Conservation (phyloP, 37 sponge, comb jelly and placozoan genomes). For the Ianthella basta region DNA sequence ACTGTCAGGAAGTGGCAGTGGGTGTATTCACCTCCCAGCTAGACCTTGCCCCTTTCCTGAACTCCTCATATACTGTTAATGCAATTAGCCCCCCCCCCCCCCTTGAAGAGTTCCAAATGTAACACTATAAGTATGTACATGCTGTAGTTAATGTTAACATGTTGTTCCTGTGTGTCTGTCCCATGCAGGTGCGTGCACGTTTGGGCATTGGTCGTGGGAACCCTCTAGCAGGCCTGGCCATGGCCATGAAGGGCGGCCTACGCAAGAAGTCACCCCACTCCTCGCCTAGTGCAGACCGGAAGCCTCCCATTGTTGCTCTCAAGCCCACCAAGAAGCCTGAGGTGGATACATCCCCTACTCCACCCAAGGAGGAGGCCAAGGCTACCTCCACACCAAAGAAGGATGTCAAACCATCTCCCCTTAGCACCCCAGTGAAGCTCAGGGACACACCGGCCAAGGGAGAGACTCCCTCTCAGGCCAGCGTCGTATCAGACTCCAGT, state of each 20-base stretch:
- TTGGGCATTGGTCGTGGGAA: slow-evolving; percentile 27
- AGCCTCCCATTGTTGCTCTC: neutral
- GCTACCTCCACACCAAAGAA: slow-evolving; percentile 12
- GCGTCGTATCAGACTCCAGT: neutral
- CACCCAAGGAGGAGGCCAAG: neutral
- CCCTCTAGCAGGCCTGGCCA: slow-evolving; percentile 69
- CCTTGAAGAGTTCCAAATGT: no score
- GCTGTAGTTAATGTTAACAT: no score
- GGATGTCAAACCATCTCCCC: neutral
- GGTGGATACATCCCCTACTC: slow-evolving; percentile 15
- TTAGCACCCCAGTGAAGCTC: neutral
- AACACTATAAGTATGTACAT: no score
- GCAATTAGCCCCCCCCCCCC: no score
- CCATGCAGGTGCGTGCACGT: slow-evolving; percentile 14
- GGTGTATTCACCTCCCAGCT: no score
- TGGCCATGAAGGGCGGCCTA: slow-evolving; percentile 34
- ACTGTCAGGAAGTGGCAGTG: no score
- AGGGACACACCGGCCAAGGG: neutral
- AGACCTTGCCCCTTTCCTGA: no score
- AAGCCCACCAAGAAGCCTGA: slow-evolving; percentile 34
- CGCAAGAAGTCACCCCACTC: slow-evolving; percentile 8
- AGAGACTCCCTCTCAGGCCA: neutral
- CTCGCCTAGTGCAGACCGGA: slow-evolving; percentile 18
- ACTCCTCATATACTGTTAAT: no score
- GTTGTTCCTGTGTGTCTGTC: no score